These are phyloP conservation scores for Teleiodes luculella DNA, from an alignment of 2,888 invertebrate genomes.

Conservation along the genomic window DNA sequence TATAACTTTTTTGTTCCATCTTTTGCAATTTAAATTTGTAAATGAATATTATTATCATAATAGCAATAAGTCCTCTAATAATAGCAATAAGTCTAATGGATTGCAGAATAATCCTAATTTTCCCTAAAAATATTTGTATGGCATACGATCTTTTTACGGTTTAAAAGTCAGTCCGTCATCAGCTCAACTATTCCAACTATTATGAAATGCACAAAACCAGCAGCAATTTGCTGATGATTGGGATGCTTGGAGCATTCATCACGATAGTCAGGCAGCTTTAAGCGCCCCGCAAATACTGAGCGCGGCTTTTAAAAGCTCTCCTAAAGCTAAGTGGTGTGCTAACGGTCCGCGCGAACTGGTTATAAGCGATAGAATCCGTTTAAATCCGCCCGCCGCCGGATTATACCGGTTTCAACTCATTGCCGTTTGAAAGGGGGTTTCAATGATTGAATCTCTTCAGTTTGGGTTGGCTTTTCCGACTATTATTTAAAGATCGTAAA, in stretches of 20 bases:
- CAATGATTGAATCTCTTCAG: not conserved
- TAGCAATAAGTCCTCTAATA: no score
- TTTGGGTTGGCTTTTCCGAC: not conserved
- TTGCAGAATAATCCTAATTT: no score
- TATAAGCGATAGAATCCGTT: not conserved
- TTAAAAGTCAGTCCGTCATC: no score
- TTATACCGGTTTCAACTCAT: conserved; percentile 17
- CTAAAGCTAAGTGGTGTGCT: conserved; percentile 15
- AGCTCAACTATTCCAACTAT: no score
- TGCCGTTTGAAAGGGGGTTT: not conserved
- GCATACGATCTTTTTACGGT: no score
- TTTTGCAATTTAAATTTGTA: no score
- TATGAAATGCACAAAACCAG: no score
- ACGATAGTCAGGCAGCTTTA: conserved; percentile 6
- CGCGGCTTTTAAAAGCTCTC: conserved; percentile 26
- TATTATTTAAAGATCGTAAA: no score
- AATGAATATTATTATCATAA: no score
- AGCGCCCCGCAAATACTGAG: conserved; percentile 26
- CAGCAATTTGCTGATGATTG: not conserved
- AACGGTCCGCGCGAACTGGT: not conserved
- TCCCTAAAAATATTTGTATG: no score
- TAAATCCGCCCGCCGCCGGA: not conserved
- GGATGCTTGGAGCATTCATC: not conserved
- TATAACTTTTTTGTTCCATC: no score
- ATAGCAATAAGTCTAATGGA: no score